phyloP scores from a whole-genome alignment of 1,140 invertebrate genomes.

The Drosophila persimilis region DNA sequence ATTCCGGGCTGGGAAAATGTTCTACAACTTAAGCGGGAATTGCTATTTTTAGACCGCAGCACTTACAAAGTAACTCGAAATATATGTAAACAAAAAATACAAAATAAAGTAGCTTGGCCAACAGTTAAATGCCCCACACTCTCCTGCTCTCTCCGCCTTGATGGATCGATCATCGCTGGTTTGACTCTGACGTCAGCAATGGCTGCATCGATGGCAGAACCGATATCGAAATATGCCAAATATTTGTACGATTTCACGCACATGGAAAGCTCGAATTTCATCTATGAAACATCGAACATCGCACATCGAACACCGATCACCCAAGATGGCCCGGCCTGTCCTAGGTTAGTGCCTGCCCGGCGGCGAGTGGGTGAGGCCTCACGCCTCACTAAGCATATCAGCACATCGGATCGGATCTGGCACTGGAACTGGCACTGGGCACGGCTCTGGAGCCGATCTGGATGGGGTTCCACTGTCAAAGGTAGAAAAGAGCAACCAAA shows the following conservation, averaged over 20 bases:
- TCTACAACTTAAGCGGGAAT: conserved; percentile 28
- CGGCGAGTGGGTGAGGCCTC: conserved; percentile 7
- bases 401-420: neutral
- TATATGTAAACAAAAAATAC: neutral
- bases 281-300: neutral
- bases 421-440: neutral
- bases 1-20: conserved; percentile 44
- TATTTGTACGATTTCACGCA: conserved; percentile 22
- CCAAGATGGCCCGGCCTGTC: conserved; percentile 19
- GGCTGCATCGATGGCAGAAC: neutral
- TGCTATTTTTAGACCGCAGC: conserved; percentile 37
- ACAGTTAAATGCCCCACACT: conserved; percentile 6
- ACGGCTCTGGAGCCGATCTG: neutral
- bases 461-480: neutral
- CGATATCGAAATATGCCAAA: conserved; percentile 6
- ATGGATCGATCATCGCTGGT: conserved; percentile 25
- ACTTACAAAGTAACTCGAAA: conserved; percentile 5
- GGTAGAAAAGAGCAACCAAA: neutral
- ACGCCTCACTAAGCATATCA: conserved; percentile 15
- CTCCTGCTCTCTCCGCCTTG: neutral
- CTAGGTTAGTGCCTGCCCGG: conserved; percentile 54
- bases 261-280: conserved; percentile 4
- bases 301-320: neutral
- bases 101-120: conserved; percentile 23
- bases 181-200: conserved; percentile 23